phyloP scores from a whole-genome alignment of 2,113 vertebrate genomes.

The Oreocharis arfaki region DNA sequence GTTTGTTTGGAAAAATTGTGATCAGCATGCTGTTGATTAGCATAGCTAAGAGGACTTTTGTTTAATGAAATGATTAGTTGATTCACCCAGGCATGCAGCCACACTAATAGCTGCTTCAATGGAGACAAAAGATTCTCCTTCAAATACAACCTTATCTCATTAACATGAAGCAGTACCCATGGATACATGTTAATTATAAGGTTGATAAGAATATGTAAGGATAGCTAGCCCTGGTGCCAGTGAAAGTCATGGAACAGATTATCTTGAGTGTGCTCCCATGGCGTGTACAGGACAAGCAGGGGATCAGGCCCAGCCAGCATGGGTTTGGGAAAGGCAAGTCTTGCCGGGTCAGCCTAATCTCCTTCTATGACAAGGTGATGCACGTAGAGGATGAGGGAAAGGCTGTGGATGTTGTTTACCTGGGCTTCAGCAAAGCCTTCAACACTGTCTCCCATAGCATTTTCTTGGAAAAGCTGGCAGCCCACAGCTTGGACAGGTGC shows the following conservation, averaged over 20 bases:
- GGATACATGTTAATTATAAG: conserved; percentile 44
- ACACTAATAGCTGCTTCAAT: conserved; percentile 18
- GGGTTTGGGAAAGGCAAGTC: not conserved
- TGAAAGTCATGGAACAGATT: not conserved
- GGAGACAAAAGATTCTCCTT: conserved; percentile 24
- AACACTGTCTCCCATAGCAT: not conserved
- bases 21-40: conserved; percentile 11
- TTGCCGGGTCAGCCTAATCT: not conserved
- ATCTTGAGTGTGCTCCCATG: not conserved
- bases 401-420: not conserved
- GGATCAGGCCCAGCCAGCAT: not conserved
- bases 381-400: too few relatives aligned
- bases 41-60: not conserved
- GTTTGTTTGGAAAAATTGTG: not conserved
- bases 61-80: conserved; percentile 62
- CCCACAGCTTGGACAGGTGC: rapidly evolving
- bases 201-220: not conserved
- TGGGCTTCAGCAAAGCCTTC: not conserved
- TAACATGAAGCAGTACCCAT: conserved; percentile 27
- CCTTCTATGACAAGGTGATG: not conserved
- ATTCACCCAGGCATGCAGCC: conserved; percentile 22
- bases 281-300: not conserved
- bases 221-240: not conserved
- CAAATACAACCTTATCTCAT: not conserved
- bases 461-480: not conserved